Evolutionary conservation across 2,113 vertebrate species (phyloP).

Genomic region (Bambusicola thoracicus): DNA sequence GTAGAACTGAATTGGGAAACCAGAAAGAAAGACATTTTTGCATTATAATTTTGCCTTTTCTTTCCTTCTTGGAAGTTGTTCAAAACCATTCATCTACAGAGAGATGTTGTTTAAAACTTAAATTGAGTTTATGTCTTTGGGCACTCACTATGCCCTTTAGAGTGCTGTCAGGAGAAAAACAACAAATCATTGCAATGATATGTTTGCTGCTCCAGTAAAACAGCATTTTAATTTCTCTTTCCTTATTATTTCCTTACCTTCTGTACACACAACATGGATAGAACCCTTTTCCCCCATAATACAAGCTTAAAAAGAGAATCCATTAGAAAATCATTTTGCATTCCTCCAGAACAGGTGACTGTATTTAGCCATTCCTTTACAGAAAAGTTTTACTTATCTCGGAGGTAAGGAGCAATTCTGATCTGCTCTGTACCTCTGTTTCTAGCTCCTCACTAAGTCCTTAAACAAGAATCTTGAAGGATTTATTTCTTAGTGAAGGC

Average conservation of each 20-base stretch:
- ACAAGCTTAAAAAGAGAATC: background rate
- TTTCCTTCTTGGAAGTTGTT: background rate
- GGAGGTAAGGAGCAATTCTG: background rate
- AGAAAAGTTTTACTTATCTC: background rate
- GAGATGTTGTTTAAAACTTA: background rate
- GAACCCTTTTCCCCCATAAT: background rate
- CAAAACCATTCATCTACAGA: background rate
- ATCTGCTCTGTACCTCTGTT: background rate
- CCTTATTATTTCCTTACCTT: background rate
- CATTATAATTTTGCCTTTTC: background rate
- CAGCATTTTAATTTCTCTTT: background rate
- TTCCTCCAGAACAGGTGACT: background rate
- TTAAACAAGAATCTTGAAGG: background rate
- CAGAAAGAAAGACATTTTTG: background rate
- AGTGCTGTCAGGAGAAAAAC: background rate
- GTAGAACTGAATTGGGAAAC: background rate
- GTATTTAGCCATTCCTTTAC: background rate
- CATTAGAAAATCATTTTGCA: background rate
- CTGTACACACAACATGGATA: background rate
- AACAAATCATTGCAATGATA: background rate
- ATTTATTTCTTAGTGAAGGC: background rate
- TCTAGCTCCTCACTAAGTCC: background rate
- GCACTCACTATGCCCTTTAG: background rate
- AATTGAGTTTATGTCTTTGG: background rate
- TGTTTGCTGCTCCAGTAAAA: background rate